These are phyloP conservation scores for Catotricha subobsoleta DNA, from an alignment of 2,888 invertebrate species.

Conservation along the genomic window DNA sequence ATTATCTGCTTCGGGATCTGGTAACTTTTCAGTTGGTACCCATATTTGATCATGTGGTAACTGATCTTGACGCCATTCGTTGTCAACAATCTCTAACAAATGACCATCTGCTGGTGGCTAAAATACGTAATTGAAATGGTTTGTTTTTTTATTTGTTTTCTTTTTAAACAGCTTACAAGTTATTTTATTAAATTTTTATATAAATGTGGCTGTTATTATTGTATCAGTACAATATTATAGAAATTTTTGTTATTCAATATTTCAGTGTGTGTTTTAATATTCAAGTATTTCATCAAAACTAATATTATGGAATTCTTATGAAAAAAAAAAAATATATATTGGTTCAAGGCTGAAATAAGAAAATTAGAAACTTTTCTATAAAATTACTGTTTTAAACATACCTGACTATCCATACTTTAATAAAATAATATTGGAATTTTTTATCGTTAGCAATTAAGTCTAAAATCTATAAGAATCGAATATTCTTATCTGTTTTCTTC, in stretches of 20 bases:
- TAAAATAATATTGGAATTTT: neutral
- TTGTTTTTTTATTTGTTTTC: neutral
- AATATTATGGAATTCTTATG: neutral
- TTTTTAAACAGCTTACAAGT: too few relatives aligned
- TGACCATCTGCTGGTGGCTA: slow-evolving; percentile 27
- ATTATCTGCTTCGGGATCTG: slow-evolving; percentile 84
- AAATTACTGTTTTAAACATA: neutral
- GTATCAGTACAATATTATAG: too few relatives aligned
- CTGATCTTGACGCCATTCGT: slow-evolving; percentile 71
- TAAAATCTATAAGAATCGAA: too few relatives aligned
- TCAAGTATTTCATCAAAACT: neutral
- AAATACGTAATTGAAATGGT: neutral
- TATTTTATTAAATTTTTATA: too few relatives aligned
- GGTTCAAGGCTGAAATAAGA: too few relatives aligned
- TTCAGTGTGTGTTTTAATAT: neutral
- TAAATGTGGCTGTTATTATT: too few relatives aligned
- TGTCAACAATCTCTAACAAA: slow-evolving; percentile 39
- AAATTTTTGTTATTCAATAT: too few relatives aligned
- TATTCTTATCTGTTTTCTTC: too few relatives aligned
- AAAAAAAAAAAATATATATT: neutral
- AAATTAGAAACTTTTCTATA: too few relatives aligned
- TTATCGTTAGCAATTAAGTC: too few relatives aligned
- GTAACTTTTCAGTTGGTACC: slow-evolving; percentile 73
- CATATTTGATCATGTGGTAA: slow-evolving; percentile 67
- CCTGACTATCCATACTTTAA: slow-evolving; percentile 5